Percentiles rank a stretch among this genome's conserved stretches.
These are phyloP conservation scores for Peucedramus taeniatus DNA, from an alignment of 2,113 vertebrate species.

Conservation along the genomic window DNA sequence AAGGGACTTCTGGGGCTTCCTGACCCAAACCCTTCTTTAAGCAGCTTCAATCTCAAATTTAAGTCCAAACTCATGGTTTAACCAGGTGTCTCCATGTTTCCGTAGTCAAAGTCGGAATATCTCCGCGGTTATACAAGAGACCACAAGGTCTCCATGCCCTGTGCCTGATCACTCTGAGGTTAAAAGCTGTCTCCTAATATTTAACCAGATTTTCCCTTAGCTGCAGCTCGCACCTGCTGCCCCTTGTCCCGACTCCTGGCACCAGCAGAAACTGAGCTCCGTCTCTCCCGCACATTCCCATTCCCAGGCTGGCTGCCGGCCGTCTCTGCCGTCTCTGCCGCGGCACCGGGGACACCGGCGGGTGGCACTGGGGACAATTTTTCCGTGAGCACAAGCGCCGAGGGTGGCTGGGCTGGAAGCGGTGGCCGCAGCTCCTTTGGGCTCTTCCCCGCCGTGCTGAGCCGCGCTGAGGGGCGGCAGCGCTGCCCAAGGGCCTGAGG, in stretches of 20 bases:
- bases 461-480: neutral
- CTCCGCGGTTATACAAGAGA: rapidly evolving
- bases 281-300: rapidly evolving
- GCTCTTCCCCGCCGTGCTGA: rapidly evolving
- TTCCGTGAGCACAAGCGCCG: neutral
- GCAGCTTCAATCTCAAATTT: neutral
- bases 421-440: rapidly evolving
- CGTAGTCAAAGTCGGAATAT: rapidly evolving
- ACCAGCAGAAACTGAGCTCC: neutral
- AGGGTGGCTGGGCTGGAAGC: neutral
- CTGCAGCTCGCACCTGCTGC: neutral
- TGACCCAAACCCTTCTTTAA: neutral
- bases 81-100: neutral
- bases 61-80: neutral
- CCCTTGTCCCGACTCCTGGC: neutral
- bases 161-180: rapidly evolving
- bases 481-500: rapidly evolving
- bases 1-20: neutral
- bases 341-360: rapidly evolving
- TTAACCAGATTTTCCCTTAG: neutral
- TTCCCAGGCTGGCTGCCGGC: rapidly evolving
- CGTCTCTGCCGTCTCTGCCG: rapidly evolving
- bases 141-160: neutral
- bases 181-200: neutral
- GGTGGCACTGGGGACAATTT: neutral